Base-by-base conservation (phyloP, 2,888 invertebrate species). In the Epirrita christyi region DNA sequence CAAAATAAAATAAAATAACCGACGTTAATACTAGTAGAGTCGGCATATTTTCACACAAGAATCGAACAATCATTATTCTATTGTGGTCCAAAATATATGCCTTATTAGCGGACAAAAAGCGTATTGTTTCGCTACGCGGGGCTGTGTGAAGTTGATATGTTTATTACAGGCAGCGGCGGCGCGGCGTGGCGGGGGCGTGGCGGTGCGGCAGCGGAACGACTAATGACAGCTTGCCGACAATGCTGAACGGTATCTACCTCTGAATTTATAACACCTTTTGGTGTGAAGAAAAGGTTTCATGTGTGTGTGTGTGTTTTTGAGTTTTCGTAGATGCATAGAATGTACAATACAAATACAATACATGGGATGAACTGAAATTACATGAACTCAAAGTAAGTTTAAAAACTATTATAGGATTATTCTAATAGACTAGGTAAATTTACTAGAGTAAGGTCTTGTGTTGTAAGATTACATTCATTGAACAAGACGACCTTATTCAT, bases 101-200 rank as follows among this genome's bases (percentile, higher is more conserved):
- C 74, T 83, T 81, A 84, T 84, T 83, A 83, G 73, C 66, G 79
- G 66, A 78, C 75, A 80, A 78, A 73, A 74, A 71, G 66, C 71
- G 60, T 72, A 75, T 83, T 82, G 81, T 83, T 82, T 82, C 77
- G 77, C 59, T 61, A 40, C 55, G 53, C 52, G 63, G 58, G 53
- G 49, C 55, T 70, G 79, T 72, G 78, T 76, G 77, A 80, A 78
- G 80, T 71, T 79, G 82, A 81, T 81, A 80, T 76, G 80, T 80
- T 81, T 80, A 81, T 81, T 80, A 80, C 63, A 71, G 66, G 70
- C 66, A 52, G 52, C 46, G 66, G 70, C 65, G 54, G 52, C 46
- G 50, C 21, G 36, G 54, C 37, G 48, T 7, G 42, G 47, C 43
- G 37, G 15, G 41, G 47, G 49, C 55, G 50, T 32, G 11, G 32